These are phyloP conservation scores for Corapipo altera DNA, from an alignment of 2,113 vertebrate species.

Conservation along the genomic window DNA sequence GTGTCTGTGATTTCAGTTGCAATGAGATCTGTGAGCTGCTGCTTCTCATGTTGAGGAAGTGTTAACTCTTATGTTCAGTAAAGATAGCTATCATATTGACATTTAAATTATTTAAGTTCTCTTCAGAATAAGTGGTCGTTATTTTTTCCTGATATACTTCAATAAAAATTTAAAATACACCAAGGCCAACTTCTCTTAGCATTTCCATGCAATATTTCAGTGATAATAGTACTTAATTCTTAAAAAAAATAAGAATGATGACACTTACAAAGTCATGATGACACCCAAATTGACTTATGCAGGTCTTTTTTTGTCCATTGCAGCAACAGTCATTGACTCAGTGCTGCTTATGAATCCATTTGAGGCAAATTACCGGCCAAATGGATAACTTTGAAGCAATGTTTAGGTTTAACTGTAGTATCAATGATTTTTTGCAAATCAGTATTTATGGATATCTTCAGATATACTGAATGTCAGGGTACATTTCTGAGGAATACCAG, in stretches of 20 bases:
- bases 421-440: background rate
- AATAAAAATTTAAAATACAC: background rate
- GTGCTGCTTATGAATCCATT: background rate
- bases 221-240: background rate
- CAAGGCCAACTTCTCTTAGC: background rate
- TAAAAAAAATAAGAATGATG: background rate
- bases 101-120: background rate
- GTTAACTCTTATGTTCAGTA: background rate
- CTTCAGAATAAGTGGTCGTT: background rate
- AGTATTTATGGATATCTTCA: background rate
- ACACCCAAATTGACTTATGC: background rate
- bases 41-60: background rate
- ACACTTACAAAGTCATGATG: background rate
- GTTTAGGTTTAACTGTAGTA: background rate
- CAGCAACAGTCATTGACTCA: background rate
- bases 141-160: background rate
- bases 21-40: background rate
- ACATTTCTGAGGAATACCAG: background rate
- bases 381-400: background rate
- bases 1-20: background rate
- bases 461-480: background rate
- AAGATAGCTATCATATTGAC: background rate
- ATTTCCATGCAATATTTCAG: background rate
- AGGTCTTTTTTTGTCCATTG: background rate
- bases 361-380: background rate